phyloP scores from a whole-genome alignment of 2,888 invertebrate genomes.

The Lordiphosa andalusiaca region DNA sequence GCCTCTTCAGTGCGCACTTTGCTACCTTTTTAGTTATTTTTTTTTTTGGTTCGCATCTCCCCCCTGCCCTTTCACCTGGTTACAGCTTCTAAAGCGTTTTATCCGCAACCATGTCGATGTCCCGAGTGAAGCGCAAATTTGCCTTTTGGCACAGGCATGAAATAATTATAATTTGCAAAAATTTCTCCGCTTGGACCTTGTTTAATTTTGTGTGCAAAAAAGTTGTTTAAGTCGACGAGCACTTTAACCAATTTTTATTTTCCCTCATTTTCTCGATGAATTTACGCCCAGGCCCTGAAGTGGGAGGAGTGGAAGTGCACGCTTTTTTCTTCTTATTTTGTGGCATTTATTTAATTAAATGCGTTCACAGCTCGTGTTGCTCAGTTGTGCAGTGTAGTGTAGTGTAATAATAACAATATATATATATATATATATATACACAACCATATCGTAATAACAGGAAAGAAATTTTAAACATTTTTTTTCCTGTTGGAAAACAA shows the following conservation, averaged over 20 bases:
- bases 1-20: constrained; percentile 53
- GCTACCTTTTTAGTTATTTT: constrained; percentile 1
- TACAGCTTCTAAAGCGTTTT: constrained; percentile 57
- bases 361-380: constrained; percentile 16
- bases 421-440: not conserved
- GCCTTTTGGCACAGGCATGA: constrained; percentile 61
- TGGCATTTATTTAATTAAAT: constrained; percentile 69
- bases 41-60: not conserved
- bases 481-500: constrained; percentile 8
- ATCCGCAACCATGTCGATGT: constrained; percentile 41
- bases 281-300: constrained; percentile 10
- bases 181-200: constrained; percentile 39
- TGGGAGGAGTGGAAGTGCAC: too few species aligned
- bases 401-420: constrained; percentile 30
- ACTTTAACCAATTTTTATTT: constrained; percentile 36
- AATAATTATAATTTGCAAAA: constrained; percentile 67
- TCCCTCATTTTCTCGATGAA: constrained; percentile 14
- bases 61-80: constrained; percentile 15
- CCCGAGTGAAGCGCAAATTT: constrained; percentile 67
- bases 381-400: constrained; percentile 11
- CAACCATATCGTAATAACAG: not conserved
- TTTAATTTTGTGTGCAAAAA: constrained; percentile 66
- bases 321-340: constrained; percentile 24
- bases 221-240: constrained; percentile 50
- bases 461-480: not conserved